phyloP scores from a whole-genome alignment of 2,888 invertebrate species.

The Phyllotreta cruciferae region DNA sequence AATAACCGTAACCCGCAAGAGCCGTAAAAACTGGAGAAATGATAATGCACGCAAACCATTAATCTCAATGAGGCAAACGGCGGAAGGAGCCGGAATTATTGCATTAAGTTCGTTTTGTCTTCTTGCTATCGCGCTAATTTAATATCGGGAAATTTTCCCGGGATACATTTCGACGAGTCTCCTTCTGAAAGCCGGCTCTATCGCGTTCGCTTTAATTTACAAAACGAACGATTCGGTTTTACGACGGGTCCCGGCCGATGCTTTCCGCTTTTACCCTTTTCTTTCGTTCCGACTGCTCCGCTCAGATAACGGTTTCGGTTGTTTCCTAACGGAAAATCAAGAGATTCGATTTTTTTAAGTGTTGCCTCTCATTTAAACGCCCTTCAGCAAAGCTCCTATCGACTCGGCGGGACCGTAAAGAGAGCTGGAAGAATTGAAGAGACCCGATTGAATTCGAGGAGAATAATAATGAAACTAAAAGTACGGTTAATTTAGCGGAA shows the following conservation, averaged over 20 bases:
- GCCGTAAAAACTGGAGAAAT: conserved; percentile 26
- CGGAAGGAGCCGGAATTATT: conserved; percentile 25
- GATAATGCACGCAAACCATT: conserved; percentile 31
- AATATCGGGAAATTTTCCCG: conserved; percentile 14
- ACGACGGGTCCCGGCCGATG: not conserved
- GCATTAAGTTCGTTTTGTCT: conserved; percentile 23
- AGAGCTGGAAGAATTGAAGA: no score
- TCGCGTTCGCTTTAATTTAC: conserved; percentile 22
- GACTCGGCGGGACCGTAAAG: no score
- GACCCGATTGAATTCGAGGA: no score
- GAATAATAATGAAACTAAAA: no score
- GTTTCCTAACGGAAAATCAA: no score
- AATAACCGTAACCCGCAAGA: conserved; percentile 25
- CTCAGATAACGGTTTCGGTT: no score
- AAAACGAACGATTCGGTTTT: conserved; percentile 23
- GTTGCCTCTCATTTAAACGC: no score
- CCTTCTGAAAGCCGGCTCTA: conserved; percentile 5
- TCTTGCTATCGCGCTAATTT: conserved; percentile 18
- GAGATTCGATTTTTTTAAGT: no score
- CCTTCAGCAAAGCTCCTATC: no score
- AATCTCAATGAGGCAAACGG: conserved; percentile 34
- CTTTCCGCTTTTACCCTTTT: conserved; percentile 15
- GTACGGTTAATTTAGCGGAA: no score
- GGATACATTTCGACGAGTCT: conserved; percentile 10
- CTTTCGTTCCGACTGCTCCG: no score